phyloP scores from a whole-genome alignment of 2,113 vertebrate genomes.

The Falco punctatus region DNA sequence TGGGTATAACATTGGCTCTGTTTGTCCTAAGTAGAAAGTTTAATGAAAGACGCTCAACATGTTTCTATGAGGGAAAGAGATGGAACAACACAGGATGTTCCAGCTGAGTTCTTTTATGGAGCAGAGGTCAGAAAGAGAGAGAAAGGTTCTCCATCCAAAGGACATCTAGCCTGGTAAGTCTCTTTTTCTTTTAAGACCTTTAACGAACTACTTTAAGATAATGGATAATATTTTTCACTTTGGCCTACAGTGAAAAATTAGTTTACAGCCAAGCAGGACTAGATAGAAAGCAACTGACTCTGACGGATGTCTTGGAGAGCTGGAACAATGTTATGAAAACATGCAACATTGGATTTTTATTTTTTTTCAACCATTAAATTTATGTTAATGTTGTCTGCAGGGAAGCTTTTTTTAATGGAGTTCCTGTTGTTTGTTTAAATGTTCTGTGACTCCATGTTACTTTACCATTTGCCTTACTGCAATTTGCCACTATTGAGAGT shows the following conservation, averaged over 20 bases:
- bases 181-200: too few species aligned
- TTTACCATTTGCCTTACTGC: not conserved
- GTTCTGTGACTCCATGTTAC: not conserved
- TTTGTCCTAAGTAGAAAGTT: too few species aligned
- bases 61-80: too few species aligned
- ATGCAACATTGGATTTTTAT: not conserved
- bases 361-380: not conserved
- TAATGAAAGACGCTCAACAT: too few species aligned
- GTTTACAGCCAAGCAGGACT: not conserved
- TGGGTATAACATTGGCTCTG: not conserved
- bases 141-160: too few species aligned
- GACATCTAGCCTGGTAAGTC: too few species aligned
- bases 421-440: not conserved
- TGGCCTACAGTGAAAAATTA: not conserved
- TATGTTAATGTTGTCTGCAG: not conserved
- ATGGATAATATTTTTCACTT: not conserved
- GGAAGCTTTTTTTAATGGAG: not conserved
- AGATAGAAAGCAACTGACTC: not conserved
- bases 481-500: too few species aligned
- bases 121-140: too few species aligned
- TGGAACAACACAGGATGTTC: too few species aligned
- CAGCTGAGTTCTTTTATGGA: too few species aligned
- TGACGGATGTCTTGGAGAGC: not conserved
- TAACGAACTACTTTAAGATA: too few species aligned
- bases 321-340: not conserved